These are phyloP conservation scores for Helarctos malayanus DNA, from an alignment of 2,797 vertebrate genomes.

Conservation along the genomic window DNA sequence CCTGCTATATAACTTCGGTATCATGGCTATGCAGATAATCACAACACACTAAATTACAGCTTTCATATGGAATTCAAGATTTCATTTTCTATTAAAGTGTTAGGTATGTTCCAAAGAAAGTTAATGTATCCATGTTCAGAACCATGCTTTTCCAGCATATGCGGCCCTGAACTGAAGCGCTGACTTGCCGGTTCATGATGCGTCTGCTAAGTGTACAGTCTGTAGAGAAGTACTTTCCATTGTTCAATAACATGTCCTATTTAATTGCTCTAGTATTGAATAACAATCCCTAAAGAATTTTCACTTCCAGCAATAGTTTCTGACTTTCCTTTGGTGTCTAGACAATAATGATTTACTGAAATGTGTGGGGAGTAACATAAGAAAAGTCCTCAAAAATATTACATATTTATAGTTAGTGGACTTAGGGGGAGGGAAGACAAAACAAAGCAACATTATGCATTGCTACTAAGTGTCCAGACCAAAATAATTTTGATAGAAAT, in stretches of 20 bases:
- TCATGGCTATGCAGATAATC: not conserved
- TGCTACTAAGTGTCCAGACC: conserved; percentile 53
- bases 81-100: conserved; percentile 50
- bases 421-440: not conserved
- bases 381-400: conserved; percentile 75
- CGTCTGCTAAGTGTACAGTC: conserved; percentile 35
- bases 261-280: conserved; percentile 85
- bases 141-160: conserved; percentile 13
- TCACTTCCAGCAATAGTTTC: conserved; percentile 83
- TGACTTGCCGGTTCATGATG: conserved; percentile 67
- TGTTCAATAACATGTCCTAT: conserved; percentile 81
- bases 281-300: conserved; percentile 82
- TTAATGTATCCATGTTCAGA: conserved; percentile 27
- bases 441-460: conserved; percentile 56
- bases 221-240: conserved; percentile 75
- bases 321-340: conserved; percentile 82
- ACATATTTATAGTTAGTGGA: conserved; percentile 76
- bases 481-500: conserved; percentile 72
- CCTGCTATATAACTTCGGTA: not conserved
- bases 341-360: conserved; percentile 86
- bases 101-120: conserved; percentile 55
- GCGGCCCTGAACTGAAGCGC: conserved; percentile 47
- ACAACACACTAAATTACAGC: conserved; percentile 23
- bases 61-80: not conserved
- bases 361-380: conserved; percentile 64